A percentile compares a stretch with the other conserved stretches of the same genome.
phyloP scores from a whole-genome alignment of 2,888 invertebrate species.

The Stictocephala bisonia region DNA sequence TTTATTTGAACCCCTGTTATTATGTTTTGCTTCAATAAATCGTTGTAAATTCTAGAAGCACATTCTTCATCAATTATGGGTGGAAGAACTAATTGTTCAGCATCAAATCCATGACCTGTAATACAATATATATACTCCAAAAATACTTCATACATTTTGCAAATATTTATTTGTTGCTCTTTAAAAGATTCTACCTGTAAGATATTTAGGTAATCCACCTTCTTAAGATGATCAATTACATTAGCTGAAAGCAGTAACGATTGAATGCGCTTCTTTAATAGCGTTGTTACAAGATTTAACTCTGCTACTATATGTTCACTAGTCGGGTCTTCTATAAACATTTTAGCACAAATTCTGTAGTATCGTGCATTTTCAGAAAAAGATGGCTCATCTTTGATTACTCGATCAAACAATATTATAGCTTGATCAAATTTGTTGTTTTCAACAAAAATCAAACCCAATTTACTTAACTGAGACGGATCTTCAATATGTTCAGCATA shows the following conservation, averaged over 20 bases:
- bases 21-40: too few relatives aligned
- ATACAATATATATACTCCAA: not conserved
- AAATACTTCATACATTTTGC: slow-evolving; percentile 47
- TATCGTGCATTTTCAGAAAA: slow-evolving; percentile 60
- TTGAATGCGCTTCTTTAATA: not conserved
- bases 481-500: not conserved
- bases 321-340: too few relatives aligned
- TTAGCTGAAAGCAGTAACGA: not conserved
- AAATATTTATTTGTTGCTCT: slow-evolving; percentile 53
- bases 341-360: slow-evolving; percentile 58
- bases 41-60: too few relatives aligned
- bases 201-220: slow-evolving; percentile 50
- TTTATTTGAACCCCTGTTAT: too few relatives aligned
- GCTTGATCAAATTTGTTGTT: slow-evolving; percentile 51
- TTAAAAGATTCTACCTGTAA: slow-evolving; percentile 55
- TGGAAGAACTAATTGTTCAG: too few relatives aligned
- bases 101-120: not conserved
- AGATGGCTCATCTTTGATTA: slow-evolving; percentile 57
- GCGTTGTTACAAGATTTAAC: not conserved
- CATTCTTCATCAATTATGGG: too few relatives aligned
- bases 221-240: slow-evolving; percentile 52
- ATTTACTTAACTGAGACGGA: slow-evolving; percentile 11
- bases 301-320: too few relatives aligned
- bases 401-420: slow-evolving; percentile 55
- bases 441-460: not conserved